phyloP scores from a whole-genome alignment of 2,113 vertebrate species.

The Daboia siamensis region DNA sequence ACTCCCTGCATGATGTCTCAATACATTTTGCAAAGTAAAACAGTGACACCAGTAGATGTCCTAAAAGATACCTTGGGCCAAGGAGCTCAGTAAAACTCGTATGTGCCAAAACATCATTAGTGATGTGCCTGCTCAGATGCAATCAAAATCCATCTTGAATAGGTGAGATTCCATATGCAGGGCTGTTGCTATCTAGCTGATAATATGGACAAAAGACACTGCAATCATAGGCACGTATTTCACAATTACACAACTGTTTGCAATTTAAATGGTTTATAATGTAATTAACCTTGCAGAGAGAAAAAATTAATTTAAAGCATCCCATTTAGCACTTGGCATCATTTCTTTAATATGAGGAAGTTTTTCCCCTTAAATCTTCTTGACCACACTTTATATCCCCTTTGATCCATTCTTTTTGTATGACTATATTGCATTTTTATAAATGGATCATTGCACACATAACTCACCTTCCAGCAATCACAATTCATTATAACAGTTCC shows the following conservation, averaged over 20 bases:
- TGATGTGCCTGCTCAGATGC: conserved; percentile 22
- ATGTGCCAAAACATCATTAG: background rate
- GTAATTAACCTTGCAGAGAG: conserved; percentile 16
- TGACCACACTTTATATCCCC: background rate
- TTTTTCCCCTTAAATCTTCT: background rate
- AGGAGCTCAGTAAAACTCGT: background rate
- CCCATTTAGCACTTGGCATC: background rate
- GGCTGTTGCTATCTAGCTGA: conserved; percentile 20
- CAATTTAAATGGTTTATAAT: conserved; percentile 18
- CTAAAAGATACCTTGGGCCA: background rate
- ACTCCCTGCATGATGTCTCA: background rate
- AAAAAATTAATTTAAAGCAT: conserved; percentile 32
- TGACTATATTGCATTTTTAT: conserved; percentile 2
- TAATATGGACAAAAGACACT: background rate
- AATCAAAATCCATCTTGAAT: conserved; percentile 19
- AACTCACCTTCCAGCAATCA: background rate
- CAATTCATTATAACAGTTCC: background rate
- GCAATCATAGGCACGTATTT: background rate
- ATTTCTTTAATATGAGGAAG: background rate
- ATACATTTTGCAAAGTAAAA: background rate
- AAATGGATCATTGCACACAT: background rate
- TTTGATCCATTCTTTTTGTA: conserved; percentile 25
- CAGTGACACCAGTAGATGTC: background rate
- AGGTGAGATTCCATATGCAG: background rate
- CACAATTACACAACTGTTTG: conserved; percentile 37